phyloP scores from a whole-genome alignment of 2,797 vertebrate species.

The Arremon brunneinucha region DNA sequence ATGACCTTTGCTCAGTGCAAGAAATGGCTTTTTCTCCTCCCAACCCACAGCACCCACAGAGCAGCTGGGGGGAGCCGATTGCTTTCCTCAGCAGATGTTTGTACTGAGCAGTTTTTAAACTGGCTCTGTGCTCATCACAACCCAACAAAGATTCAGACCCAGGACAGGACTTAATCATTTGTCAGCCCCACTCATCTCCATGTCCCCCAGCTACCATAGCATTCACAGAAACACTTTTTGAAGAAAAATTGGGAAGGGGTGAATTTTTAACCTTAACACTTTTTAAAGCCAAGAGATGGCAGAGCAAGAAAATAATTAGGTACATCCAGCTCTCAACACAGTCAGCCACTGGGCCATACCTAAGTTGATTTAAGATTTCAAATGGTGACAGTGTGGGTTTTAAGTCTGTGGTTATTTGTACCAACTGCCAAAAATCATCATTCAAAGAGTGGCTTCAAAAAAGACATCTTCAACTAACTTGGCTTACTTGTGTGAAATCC shows the following conservation, averaged over 20 bases:
- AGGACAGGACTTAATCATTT: neutral
- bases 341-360: neutral
- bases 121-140: neutral
- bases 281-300: neutral
- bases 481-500: neutral
- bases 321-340: accelerated
- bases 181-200: neutral
- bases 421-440: neutral
- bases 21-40: neutral
- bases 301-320: neutral
- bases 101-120: neutral
- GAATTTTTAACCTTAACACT: accelerated
- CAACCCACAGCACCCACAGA: accelerated
- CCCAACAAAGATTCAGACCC: neutral
- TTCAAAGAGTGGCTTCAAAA: neutral
- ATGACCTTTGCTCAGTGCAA: too few species aligned
- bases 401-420: neutral
- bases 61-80: accelerated
- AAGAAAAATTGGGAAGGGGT: neutral
- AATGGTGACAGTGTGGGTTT: accelerated
- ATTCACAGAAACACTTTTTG: neutral
- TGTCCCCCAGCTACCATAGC: neutral
- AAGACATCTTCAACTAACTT: neutral
- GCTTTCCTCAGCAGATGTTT: neutral
- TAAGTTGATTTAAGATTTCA: neutral